Evolutionary conservation across 2,797 vertebrate genomes (phyloP), one percentile per base, ranked within the genome.

Genomic region (Sebastes umbrosus): DNA sequence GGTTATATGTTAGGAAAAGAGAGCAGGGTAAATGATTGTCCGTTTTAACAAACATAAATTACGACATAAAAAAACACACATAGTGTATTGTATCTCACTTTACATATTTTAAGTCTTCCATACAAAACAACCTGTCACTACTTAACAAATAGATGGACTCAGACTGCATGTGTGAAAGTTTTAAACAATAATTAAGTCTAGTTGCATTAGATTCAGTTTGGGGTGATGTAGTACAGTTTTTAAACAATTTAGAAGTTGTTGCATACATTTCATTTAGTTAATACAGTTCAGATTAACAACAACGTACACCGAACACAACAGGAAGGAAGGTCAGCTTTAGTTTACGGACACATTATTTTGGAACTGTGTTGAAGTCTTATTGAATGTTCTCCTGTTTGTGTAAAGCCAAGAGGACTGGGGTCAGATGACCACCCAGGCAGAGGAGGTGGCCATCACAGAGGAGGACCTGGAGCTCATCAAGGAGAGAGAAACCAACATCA

Each of bases 401-500:
- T 93, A 11, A 84, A 98, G 98, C 93, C 97, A 97, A 92, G 98
- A 98, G 79, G 97, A 98, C 4, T 98, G 97, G 96, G 97, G 95
- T 64, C 97, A 97, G 93, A 96, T 97, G 90, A 96, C 96, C 78
- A 91, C 94, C 75, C 98, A 99, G 90, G 93, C 96, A 20, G 96
- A 98, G 60, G 98, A 98, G 43, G 89, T 78, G 27, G 95, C 95
- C 88, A 96, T 99, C 92, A 99, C 97, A 0, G 98, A 99, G 81
- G 97, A 99, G 86, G 98, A 99, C 84, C 95, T 99, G 91, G 97
- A 98, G 86, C 97, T 98, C 75, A 99, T 99, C 89, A 99, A 97
- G 90, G 98, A 99, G 89, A 96, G 98, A 87, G 98, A 99, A 93
- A 98, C 96, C 0, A 97, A 97, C 71, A 99, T 99, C 91, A 95